Base-by-base conservation (phyloP, 2,888 invertebrate genomes). In the Malthinus flaveolus region DNA sequence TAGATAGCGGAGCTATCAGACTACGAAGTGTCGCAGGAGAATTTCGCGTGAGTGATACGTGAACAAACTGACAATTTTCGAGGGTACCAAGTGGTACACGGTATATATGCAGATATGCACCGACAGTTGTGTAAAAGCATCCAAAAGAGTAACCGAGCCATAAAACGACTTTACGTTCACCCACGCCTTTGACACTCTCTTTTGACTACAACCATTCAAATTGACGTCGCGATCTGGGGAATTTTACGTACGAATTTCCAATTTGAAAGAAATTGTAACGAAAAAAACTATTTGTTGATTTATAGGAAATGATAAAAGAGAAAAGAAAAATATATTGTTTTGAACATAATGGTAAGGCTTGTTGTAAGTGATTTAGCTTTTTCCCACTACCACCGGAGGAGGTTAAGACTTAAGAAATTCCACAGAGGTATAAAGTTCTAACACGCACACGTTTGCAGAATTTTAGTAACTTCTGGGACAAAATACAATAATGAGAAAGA, bases 401-500 rank as follows among this genome's bases (percentile, higher is more conserved):
- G 55, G 44, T 59, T 56, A 50, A 37, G 51, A 49, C 36, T 59
- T 56, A 50, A 37, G 51, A 49, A 57, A 58, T 54, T 58, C 59
- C 62, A 39, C 49, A 42, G 59, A 59, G 62, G 61, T 53, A 55
- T 58, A 59, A 62, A 62, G 50, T 62, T 59, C 51, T 33, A 54
- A 51, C 59, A 56, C 62, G 59, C 59, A 54, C 57, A 57, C 61
- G 61, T 59, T 59, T 49, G 46, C 56, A 58, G 55, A 58, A 54
- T 51, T 55, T 61, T 56, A 50, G 48, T 46, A 57, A 61, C 57
- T 61, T 61, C 49, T 44, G 59, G 52, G 59, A 62, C 62, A 62
- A 59, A 62, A 59, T 62, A 59, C 62, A 59, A 59, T 62, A 62
- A 62, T 62, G 59, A 59, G 56, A 49, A 53, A 51, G 62, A 62